Conservation (phyloP, 2,888 invertebrate species). For the Chalcosyrphus nemorum region DNA sequence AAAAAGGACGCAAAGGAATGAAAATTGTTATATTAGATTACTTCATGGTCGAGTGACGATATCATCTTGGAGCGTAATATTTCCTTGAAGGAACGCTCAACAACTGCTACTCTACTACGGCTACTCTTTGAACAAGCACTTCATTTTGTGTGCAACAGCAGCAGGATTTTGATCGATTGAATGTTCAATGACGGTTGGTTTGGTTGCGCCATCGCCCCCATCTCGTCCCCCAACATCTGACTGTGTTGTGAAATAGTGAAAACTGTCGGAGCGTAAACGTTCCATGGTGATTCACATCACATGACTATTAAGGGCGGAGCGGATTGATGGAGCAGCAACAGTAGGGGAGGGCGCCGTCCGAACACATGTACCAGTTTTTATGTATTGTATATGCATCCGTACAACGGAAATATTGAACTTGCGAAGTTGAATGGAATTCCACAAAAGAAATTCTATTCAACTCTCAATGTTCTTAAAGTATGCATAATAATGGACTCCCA, state of each 20-base stretch:
- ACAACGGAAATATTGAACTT: slow-evolving; percentile 69
- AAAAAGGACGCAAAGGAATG: slow-evolving; percentile 70
- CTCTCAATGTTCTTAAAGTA: slow-evolving; percentile 64
- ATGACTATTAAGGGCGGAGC: slow-evolving; percentile 64
- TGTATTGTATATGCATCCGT: slow-evolving; percentile 22
- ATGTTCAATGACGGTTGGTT: slow-evolving; percentile 67
- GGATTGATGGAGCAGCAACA: slow-evolving; percentile 46
- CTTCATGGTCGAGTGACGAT: slow-evolving; percentile 72
- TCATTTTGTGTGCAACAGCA: slow-evolving; percentile 63
- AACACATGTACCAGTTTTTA: background rate
- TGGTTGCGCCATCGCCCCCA: slow-evolving; percentile 10
- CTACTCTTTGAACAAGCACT: slow-evolving; percentile 70
- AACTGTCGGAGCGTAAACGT: slow-evolving; percentile 66
- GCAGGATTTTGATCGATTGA: slow-evolving; percentile 70
- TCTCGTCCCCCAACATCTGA: background rate
- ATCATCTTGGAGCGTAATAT: slow-evolving; percentile 71
- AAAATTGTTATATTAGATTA: slow-evolving; percentile 73
- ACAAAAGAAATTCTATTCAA: slow-evolving; percentile 71
- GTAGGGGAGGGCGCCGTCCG: background rate
- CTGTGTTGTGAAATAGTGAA: slow-evolving; percentile 65
- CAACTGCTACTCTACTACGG: slow-evolving; percentile 35
- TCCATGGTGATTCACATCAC: slow-evolving; percentile 71
- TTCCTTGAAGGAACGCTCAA: slow-evolving; percentile 59
- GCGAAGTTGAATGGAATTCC: slow-evolving; percentile 69
- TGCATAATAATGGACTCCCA: slow-evolving; percentile 70